These are phyloP conservation scores for Plebejus argus DNA, from an alignment of 2,888 invertebrate species.

Conservation along the genomic window DNA sequence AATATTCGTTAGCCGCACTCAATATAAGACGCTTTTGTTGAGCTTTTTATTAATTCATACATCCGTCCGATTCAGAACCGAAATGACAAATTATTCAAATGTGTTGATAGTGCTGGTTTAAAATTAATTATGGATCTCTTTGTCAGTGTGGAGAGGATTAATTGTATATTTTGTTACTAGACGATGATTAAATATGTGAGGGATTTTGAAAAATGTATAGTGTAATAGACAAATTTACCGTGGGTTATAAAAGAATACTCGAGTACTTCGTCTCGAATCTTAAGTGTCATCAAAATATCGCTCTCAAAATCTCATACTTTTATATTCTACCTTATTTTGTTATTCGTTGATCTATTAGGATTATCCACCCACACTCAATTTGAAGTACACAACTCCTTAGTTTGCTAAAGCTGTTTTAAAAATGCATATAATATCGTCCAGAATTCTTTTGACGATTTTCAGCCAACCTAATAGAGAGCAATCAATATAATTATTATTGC, in stretches of 20 bases:
- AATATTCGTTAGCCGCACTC: slow-evolving; percentile 58
- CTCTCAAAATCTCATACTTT: not conserved
- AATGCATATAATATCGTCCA: too few species aligned
- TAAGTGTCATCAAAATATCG: not conserved
- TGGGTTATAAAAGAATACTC: not conserved
- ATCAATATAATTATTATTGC: too few species aligned
- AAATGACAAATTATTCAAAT: slow-evolving; percentile 56
- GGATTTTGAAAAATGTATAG: slow-evolving; percentile 4
- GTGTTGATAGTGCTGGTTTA: slow-evolving; percentile 48
- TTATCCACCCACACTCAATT: too few species aligned
- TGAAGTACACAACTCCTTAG: too few species aligned
- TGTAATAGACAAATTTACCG: not conserved
- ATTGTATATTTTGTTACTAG: slow-evolving; percentile 26
- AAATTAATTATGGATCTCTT: slow-evolving; percentile 47
- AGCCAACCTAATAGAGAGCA: too few species aligned
- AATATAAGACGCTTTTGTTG: slow-evolving; percentile 47
- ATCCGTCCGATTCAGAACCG: slow-evolving; percentile 48
- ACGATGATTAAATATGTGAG: slow-evolving; percentile 15
- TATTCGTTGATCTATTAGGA: too few species aligned
- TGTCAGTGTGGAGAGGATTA: slow-evolving; percentile 42
- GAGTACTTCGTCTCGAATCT: not conserved
- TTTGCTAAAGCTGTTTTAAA: too few species aligned
- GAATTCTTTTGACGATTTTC: too few species aligned
- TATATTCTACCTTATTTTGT: too few species aligned
- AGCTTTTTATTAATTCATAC: slow-evolving; percentile 62